Conservation (phyloP, 2,888 invertebrate species). For the Habroteleia sp. region DNA sequence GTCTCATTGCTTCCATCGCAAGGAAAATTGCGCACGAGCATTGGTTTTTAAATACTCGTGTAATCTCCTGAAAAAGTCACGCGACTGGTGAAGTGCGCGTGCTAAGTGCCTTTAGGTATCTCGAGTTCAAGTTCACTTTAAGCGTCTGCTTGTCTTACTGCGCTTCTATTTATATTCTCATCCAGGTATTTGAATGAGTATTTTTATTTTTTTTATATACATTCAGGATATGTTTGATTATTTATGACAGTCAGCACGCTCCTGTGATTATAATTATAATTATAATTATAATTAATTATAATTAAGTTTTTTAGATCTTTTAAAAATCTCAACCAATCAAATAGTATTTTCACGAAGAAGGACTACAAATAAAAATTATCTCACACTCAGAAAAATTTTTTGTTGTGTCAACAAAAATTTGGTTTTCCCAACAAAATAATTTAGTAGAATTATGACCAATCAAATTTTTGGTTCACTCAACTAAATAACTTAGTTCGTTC, state of each 20-base stretch:
- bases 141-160: slow-evolving; percentile 62
- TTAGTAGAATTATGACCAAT: too few species aligned
- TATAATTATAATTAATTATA: too few species aligned
- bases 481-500: too few species aligned
- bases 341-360: too few species aligned
- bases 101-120: slow-evolving; percentile 64
- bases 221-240: slow-evolving; percentile 54
- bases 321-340: too few species aligned
- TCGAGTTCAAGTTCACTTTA: slow-evolving; percentile 65
- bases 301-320: too few species aligned
- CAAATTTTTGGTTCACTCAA: too few species aligned
- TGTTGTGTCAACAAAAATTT: too few species aligned
- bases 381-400: too few species aligned
- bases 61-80: slow-evolving; percentile 57
- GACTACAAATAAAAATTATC: too few species aligned
- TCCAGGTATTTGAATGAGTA: slow-evolving; percentile 57
- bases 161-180: slow-evolving; percentile 64
- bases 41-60: slow-evolving; percentile 61
- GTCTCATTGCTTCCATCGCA: slow-evolving; percentile 35
- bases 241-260: slow-evolving; percentile 47
- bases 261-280: slow-evolving; percentile 48
- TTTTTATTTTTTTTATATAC: slow-evolving; percentile 62
- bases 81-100: slow-evolving; percentile 59
- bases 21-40: slow-evolving; percentile 57
- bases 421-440: too few species aligned